These are phyloP conservation scores for Argopecten irradians DNA, from an alignment of 1,140 invertebrate species.

Conservation along the genomic window DNA sequence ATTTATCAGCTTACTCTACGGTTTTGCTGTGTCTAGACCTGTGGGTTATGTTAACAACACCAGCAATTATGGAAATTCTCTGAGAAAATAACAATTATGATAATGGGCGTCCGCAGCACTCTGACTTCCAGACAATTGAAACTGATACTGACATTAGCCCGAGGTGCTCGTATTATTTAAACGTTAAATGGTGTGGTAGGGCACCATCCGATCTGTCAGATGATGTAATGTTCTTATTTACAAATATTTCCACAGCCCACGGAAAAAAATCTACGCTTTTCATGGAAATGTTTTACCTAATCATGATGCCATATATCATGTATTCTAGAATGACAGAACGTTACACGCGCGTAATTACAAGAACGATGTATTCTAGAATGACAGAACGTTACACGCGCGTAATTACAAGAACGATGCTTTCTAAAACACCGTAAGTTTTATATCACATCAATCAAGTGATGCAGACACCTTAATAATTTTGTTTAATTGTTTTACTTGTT, in stretches of 20 bases:
- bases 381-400: no score
- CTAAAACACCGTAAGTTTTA: no score
- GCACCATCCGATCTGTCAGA: background rate
- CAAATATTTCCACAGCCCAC: background rate
- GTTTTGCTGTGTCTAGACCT: background rate
- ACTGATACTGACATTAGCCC: background rate
- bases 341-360: no score
- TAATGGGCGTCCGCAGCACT: background rate
- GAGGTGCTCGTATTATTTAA: background rate
- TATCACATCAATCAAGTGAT: no score
- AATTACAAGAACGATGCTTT: no score
- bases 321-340: no score
- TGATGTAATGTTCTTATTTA: background rate
- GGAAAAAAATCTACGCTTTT: no score
- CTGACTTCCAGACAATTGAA: background rate
- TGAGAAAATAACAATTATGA: constrained; percentile 12
- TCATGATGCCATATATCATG: no score
- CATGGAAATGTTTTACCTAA: no score
- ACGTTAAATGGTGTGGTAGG: background rate
- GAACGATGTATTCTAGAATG: no score
- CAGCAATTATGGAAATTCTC: background rate
- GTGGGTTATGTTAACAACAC: background rate
- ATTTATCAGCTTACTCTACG: background rate
- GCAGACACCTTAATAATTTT: no score
- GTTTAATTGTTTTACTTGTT: no score